phyloP scores from a whole-genome alignment of 1,140 invertebrate genomes.

The Helicoverpa armigera region DNA sequence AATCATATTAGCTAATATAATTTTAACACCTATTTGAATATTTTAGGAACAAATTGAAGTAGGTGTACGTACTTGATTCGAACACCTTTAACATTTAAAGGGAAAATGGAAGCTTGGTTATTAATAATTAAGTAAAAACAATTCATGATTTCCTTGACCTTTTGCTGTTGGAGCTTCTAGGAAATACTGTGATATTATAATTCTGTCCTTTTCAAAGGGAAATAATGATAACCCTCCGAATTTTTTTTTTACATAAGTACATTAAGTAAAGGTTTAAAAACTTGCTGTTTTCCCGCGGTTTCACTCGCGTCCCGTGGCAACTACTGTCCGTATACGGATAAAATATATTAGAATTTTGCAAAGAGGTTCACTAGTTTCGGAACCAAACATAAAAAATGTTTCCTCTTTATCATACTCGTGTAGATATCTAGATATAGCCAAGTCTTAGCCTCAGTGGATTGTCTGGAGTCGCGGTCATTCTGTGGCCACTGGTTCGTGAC shows the following conservation, averaged over 20 bases:
- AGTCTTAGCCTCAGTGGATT: slow-evolving; percentile 11
- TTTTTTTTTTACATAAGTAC: no score
- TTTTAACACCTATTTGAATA: background rate
- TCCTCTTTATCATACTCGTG: no score
- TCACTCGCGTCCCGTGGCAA: no score
- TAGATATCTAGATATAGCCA: background rate
- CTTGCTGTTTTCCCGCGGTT: no score
- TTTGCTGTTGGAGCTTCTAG: background rate
- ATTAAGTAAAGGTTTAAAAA: no score
- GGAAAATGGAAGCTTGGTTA: background rate
- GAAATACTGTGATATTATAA: background rate
- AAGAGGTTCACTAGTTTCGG: no score
- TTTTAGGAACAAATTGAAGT: background rate
- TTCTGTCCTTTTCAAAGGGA: no score
- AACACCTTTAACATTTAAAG: background rate
- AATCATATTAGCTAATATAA: no score
- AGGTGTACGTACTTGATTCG: background rate
- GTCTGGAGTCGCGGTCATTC: slow-evolving; percentile 2
- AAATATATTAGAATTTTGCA: no score
- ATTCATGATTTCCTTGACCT: slow-evolving; percentile 1
- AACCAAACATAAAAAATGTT: no score
- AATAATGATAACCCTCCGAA: no score
- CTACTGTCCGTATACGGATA: no score
- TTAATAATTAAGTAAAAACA: background rate
- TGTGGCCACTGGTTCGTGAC: slow-evolving; percentile 11